Base-by-base conservation (phyloP, 2,113 vertebrate species). In the Emydocephalus ijimae region DNA sequence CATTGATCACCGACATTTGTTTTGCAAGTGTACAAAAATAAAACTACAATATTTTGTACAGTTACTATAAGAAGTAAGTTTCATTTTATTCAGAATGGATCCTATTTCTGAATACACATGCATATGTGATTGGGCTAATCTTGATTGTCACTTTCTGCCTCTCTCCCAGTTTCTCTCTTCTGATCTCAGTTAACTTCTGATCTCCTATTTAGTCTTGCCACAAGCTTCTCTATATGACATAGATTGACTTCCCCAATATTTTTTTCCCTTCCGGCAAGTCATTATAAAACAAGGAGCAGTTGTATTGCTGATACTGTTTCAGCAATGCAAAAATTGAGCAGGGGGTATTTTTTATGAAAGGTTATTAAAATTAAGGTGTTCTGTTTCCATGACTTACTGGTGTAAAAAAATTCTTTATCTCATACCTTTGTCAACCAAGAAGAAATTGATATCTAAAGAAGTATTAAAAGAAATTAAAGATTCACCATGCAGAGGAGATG, bases 241-340 rank as follows among this genome's bases (percentile, higher is more conserved):
- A 96, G 97, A 97, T 96, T 94, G 95, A 95, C 96, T 96, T 94
- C 94, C 95, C 94, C 95, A 92, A 59, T 96, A 96, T 89, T 90
- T 94, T 94, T 43, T 43, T 95, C 95, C 9, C 97, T 92, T 95
- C 95, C 91, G 91, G 94, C 94, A 94, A 96, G 94, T 96, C 96
- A 94, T 95, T 96, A 95, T 96, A 94, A 96, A 96, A 96, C 87
- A 95, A 93, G 93, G 96, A 96, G 96, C 96, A 96, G 96, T 95
- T 94, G 93, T 96, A 94, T 96, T 94, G 94, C 96, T 96, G 96
- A 96, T 95, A 96, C 95, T 96, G 20, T 91, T 88, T 92, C 54
- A 88, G 92, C 89, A 93, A 95, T 96, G 96, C 96, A 96, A 96
- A 89, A 95, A 88, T 95, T 85, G 94, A 95, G 93, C 81, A 92